phyloP scores from a whole-genome alignment of 2,797 vertebrate genomes.

The Myotis daubentonii region DNA sequence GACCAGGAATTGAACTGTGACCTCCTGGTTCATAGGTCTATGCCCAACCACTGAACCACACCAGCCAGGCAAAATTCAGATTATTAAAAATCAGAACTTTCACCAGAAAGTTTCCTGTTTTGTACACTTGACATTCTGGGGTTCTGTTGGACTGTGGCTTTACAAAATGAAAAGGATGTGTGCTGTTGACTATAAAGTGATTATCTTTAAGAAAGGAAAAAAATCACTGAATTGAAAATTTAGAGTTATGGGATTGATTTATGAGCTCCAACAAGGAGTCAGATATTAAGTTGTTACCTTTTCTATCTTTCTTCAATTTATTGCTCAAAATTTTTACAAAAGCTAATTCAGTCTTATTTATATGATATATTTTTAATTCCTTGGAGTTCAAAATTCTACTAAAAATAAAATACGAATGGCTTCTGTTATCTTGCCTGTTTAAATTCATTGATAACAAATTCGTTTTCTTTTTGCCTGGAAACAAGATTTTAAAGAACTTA shows the following conservation, averaged over 20 bases:
- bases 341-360: constrained; percentile 25
- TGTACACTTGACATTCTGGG: not conserved
- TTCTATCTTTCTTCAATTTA: not conserved
- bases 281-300: not conserved
- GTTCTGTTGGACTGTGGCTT: not conserved
- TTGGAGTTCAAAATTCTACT: not conserved
- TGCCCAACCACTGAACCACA: no score
- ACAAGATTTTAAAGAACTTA: not conserved
- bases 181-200: not conserved
- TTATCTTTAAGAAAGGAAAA: not conserved
- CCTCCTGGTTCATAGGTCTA: no score
- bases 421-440: not conserved
- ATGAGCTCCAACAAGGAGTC: not conserved
- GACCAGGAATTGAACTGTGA: no score
- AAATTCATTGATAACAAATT: not conserved
- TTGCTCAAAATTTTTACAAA: not conserved
- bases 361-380: constrained; percentile 1
- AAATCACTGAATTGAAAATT: not conserved
- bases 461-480: not conserved
- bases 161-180: not conserved
- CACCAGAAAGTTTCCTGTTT: not conserved
- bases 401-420: not conserved
- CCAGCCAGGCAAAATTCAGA: not conserved
- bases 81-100: not conserved
- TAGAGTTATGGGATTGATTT: not conserved